phyloP scores from a whole-genome alignment of 2,113 vertebrate genomes.

The Chascanopsetta lugubris region DNA sequence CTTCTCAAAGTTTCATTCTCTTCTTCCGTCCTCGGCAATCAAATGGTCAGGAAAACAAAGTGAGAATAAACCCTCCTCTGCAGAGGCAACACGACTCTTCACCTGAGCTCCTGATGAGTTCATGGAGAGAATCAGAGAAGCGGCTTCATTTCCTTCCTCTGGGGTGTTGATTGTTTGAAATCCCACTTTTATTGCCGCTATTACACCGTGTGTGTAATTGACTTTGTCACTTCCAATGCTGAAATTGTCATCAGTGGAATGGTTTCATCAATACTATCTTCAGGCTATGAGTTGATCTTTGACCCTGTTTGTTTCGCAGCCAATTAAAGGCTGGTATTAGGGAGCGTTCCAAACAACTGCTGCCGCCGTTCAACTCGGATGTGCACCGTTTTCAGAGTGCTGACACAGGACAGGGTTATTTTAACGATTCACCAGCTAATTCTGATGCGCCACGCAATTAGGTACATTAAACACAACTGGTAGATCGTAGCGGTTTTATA shows the following conservation, averaged over 20 bases:
- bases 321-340: conserved; percentile 17
- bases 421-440: conserved; percentile 38
- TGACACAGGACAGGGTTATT: conserved; percentile 24
- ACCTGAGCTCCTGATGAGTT: neutral
- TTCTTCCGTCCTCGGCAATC: neutral
- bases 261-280: conserved; percentile 30
- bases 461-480: conserved; percentile 38
- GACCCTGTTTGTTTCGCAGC: conserved; percentile 18
- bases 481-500: conserved; percentile 31
- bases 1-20: too few relatives aligned
- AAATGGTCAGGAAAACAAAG: neutral
- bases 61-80: neutral
- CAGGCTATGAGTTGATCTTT: conserved; percentile 21
- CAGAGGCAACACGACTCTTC: neutral
- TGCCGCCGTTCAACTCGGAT: conserved; percentile 11
- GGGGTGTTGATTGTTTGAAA: conserved; percentile 14
- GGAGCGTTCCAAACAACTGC: conserved; percentile 13
- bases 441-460: conserved; percentile 39
- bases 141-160: conserved; percentile 8
- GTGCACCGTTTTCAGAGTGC: conserved; percentile 20
- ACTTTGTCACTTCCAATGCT: conserved; percentile 13
- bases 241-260: conserved; percentile 24
- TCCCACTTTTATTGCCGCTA: conserved; percentile 17
- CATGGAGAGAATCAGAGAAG: neutral
- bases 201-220: conserved; percentile 9